Percentiles rank a stretch among this genome's conserved stretches.
Evolutionary conservation across 2,888 invertebrate species (phyloP).

Genomic region (Coenonympha glycerion): DNA sequence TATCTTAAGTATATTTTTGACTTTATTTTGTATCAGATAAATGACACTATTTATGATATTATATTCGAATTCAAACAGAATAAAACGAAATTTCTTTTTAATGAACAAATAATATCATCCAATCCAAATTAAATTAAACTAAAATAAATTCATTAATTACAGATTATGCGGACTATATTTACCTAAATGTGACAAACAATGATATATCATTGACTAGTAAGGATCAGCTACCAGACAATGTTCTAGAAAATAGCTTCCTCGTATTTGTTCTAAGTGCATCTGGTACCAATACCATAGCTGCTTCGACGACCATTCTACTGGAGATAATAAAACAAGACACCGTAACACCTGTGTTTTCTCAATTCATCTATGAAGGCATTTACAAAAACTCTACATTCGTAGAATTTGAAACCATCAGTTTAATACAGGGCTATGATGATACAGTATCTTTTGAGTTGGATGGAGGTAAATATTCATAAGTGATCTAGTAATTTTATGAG

Average conservation of each 20-base stretch:
- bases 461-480: slow-evolving; percentile 55
- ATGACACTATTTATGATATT: too few relatives aligned
- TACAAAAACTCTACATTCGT: slow-evolving; percentile 35
- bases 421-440: slow-evolving; percentile 48
- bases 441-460: slow-evolving; percentile 44
- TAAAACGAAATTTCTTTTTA: too few relatives aligned
- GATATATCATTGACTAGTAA: slow-evolving; percentile 36
- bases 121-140: not conserved
- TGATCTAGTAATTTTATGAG: too few relatives aligned
- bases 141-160: too few relatives aligned
- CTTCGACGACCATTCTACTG: slow-evolving; percentile 47
- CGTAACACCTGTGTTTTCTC: slow-evolving; percentile 47
- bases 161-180: slow-evolving; percentile 44
- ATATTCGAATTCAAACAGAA: too few relatives aligned
- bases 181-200: slow-evolving; percentile 32
- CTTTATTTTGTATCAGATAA: too few relatives aligned
- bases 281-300: slow-evolving; percentile 41
- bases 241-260: slow-evolving; percentile 48
- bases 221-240: slow-evolving; percentile 38
- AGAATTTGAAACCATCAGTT: slow-evolving; percentile 40
- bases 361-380: slow-evolving; percentile 44
- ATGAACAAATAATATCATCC: too few relatives aligned
- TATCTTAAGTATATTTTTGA: too few relatives aligned
- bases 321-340: slow-evolving; percentile 53
- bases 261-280: slow-evolving; percentile 47